Evolutionary conservation across 2,797 vertebrate species (phyloP), one percentile per base, ranked within the genome.

Genomic region (Ctenosaura bakeri): DNA sequence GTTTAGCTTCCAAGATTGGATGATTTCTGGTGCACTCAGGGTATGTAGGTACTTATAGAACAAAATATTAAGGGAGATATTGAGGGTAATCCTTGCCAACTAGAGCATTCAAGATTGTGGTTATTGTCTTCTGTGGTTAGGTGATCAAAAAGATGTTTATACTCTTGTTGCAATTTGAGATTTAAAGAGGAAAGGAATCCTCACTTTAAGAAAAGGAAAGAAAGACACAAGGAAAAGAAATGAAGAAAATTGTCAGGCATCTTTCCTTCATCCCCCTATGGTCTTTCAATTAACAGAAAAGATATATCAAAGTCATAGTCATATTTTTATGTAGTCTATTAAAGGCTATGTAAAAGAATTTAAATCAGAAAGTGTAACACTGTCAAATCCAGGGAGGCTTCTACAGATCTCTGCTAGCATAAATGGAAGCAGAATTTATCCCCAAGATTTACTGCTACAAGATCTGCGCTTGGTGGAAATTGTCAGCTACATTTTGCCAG

Each of bases 181-280:
- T 32, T 32, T 69, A 69, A 32, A 32, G 12, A 69, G 26, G 29
- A 69, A 90, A 86, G 84, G 54, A 76, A 73, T 54, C 89, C 4
- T 26, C 56, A 92, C 52, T 93, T 95, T 54, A 71, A 84, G 85
- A 59, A 86, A 90, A 50, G 93, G 10, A 59, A 54, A 12, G 56
- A 54, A 79, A 12, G 74, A 77, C 3, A 29, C 10, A 2, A 8
- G 32, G 52, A 14, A 32, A 18, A n/a, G 26, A n/a, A 26, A 26
- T 52, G 52, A 50, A 69, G 64, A 24, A 79, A 66, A 50, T 62
- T 22, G 76, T 77, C 38, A 69, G 80, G 26, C 73, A 78, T 77
- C 64, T 87, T 87, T 83, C 79, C 54, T 74, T 52, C 52, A 59
- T 87, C 35, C 69, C 74, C 24, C 62, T 35, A 16, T 86, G 77